Conservation (phyloP, 2,888 invertebrate genomes). For the Perizoma affinitatum region DNA sequence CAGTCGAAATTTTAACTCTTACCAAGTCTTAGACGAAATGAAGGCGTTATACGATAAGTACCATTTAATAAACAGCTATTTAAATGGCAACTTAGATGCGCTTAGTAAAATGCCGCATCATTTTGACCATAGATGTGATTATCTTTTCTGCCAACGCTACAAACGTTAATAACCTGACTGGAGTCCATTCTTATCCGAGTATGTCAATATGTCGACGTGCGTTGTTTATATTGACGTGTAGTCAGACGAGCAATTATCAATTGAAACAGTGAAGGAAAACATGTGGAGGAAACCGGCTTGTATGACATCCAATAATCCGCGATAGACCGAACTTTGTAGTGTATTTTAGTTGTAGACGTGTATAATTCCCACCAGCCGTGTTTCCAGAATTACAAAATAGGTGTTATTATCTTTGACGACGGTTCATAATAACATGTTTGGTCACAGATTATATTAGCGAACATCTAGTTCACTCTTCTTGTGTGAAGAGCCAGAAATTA, state of each 20-base stretch:
- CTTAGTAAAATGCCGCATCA: constrained; percentile 19
- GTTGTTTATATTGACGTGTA: constrained; percentile 20
- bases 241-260: constrained; percentile 11
- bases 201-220: constrained; percentile 26
- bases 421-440: too few relatives aligned
- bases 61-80: background rate
- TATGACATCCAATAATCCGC: background rate
- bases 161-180: constrained; percentile 12
- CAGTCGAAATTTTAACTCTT: too few relatives aligned
- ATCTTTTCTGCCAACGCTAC: constrained; percentile 28
- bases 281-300: background rate
- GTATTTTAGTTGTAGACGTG: too few relatives aligned
- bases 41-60: background rate
- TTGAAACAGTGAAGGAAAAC: constrained; percentile 5
- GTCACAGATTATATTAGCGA: too few relatives aligned
- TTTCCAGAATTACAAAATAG: too few relatives aligned
- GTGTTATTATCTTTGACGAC: too few relatives aligned
- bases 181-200: constrained; percentile 20
- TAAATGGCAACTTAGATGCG: background rate
- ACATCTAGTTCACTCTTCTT: background rate
- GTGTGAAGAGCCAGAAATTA: too few relatives aligned
- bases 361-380: background rate
- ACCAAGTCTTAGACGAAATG: too few relatives aligned
- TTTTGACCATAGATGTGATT: constrained; percentile 4
- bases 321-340: background rate